Percentiles rank a stretch among this genome's conserved stretches.
phyloP scores from a whole-genome alignment of 1,140 invertebrate species.

The Acromyrmex heyeri region DNA sequence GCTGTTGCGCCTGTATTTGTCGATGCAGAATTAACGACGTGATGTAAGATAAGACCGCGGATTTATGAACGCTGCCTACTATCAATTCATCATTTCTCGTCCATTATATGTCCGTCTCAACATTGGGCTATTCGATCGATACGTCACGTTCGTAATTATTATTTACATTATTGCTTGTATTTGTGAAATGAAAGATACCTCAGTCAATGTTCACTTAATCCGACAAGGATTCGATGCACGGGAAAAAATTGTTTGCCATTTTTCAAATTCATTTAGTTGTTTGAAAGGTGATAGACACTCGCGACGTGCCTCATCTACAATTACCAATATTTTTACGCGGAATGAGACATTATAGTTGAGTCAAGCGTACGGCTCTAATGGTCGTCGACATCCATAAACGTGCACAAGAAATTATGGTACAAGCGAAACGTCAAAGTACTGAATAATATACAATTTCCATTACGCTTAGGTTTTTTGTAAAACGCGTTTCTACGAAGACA shows the following conservation, averaged over 20 bases:
- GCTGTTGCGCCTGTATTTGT: slow-evolving; percentile 42
- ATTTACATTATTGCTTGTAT: slow-evolving; percentile 26
- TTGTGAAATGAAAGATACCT: neutral
- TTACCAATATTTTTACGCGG: slow-evolving; percentile 2
- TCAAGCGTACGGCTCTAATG: neutral
- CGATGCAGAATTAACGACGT: slow-evolving; percentile 67
- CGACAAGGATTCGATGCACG: neutral
- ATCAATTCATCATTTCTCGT: slow-evolving; percentile 52
- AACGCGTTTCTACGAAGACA: neutral
- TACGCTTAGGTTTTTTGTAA: slow-evolving; percentile 7
- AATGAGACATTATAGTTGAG: slow-evolving; percentile 36
- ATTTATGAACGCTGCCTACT: slow-evolving; percentile 61
- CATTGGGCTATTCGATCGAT: slow-evolving; percentile 5
- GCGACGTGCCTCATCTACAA: neutral
- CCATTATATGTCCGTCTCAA: slow-evolving; percentile 33
- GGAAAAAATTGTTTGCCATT: neutral
- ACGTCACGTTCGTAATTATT: slow-evolving; percentile 16
- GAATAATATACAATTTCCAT: slow-evolving; percentile 49
- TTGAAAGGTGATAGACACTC: neutral
- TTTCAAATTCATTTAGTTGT: neutral
- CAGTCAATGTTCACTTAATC: neutral
- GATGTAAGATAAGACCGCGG: slow-evolving; percentile 60
- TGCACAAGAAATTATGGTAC: slow-evolving; percentile 20
- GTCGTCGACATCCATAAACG: slow-evolving; percentile 4
- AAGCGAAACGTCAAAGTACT: slow-evolving; percentile 25